These are phyloP conservation scores for Lordiphosa mommai DNA, from an alignment of 1,140 invertebrate genomes.

Conservation along the genomic window DNA sequence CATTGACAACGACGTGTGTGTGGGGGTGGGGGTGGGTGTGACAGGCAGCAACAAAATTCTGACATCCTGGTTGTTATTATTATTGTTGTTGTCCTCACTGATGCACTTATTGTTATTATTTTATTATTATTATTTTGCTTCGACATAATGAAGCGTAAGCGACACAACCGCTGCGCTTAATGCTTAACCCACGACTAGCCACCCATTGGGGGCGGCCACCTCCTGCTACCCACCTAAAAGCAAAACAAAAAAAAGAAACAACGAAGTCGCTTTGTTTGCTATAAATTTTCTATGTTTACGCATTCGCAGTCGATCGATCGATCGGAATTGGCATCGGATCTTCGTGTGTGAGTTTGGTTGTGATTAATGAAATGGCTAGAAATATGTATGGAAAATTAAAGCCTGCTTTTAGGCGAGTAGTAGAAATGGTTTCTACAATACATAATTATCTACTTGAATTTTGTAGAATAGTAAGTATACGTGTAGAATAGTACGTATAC, in stretches of 20 bases:
- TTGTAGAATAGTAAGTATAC: background rate
- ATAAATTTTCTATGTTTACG: constrained; percentile 7
- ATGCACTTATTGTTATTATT: constrained; percentile 15
- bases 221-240: constrained; percentile 11
- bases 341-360: too few relatives aligned
- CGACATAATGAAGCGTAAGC: constrained; percentile 30
- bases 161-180: constrained; percentile 43
- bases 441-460: background rate
- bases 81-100: constrained; percentile 15
- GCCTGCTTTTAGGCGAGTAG: constrained; percentile 33
- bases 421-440: background rate
- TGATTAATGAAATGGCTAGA: background rate
- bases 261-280: constrained; percentile 25
- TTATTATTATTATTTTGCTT: constrained; percentile 22
- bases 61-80: constrained; percentile 47
- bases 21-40: background rate
- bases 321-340: background rate
- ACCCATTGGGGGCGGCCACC: constrained; percentile 1
- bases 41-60: constrained; percentile 34
- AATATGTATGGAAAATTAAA: background rate
- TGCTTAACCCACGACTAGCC: constrained; percentile 49
- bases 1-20: background rate
- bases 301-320: constrained; percentile 11
- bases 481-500: too few relatives aligned
- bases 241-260: too few relatives aligned